These are phyloP conservation scores for Ifrita kowaldi DNA, from an alignment of 2,113 vertebrate species.

Conservation along the genomic window DNA sequence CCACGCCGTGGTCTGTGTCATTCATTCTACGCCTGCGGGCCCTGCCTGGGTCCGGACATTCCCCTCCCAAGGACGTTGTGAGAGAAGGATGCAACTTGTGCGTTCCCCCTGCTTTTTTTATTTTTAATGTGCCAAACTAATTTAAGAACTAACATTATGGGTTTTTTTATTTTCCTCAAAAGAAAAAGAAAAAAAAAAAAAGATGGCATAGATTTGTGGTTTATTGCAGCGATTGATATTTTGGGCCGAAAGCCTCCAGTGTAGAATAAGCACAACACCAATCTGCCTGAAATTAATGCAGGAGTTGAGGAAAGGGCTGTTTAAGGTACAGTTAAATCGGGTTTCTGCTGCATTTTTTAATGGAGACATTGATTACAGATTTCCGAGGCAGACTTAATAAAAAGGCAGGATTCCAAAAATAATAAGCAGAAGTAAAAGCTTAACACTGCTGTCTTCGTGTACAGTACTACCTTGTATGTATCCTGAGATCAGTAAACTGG, in stretches of 20 bases:
- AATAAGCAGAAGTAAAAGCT: neutral
- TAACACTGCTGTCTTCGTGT: neutral
- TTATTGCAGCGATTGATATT: neutral
- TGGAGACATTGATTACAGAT: neutral
- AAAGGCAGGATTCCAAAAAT: neutral
- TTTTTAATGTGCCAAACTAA: neutral
- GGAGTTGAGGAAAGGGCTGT: neutral
- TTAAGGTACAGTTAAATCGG: neutral
- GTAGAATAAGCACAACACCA: neutral
- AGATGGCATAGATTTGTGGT: neutral
- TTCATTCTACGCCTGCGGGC: neutral
- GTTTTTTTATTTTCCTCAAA: neutral
- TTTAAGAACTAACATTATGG: conserved; percentile 36
- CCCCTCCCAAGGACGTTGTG: neutral
- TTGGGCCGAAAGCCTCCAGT: neutral
- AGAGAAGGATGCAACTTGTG: neutral
- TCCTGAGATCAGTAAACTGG: neutral
- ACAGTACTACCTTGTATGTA: neutral
- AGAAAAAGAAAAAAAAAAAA: neutral
- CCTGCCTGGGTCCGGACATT: neutral
- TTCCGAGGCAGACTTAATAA: neutral
- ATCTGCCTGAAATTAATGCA: neutral
- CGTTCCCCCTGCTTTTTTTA: neutral
- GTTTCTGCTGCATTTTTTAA: neutral
- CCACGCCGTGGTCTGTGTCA: neutral